Evolutionary conservation across 1,140 invertebrate genomes (phyloP).

Genomic region (Chrysoperla carnea): DNA sequence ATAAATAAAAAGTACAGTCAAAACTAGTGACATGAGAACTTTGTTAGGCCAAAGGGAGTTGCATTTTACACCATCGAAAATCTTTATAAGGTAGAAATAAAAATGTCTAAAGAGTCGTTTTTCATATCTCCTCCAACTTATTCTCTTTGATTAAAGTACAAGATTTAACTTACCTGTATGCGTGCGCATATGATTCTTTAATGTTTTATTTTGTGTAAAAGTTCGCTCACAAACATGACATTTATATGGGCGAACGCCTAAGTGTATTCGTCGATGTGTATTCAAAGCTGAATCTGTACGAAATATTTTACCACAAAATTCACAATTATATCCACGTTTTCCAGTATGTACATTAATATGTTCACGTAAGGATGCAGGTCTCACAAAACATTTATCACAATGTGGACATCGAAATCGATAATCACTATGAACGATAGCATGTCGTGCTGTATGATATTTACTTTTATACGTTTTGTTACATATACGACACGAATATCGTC

Average conservation of each 20-base stretch:
- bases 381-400: background rate
- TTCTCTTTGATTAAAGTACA: too few species aligned
- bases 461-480: background rate
- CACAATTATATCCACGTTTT: background rate
- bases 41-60: too few species aligned
- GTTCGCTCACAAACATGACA: constrained; percentile 61
- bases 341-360: background rate
- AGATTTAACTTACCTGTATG: constrained; percentile 28
- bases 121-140: too few species aligned
- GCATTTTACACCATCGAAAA: too few species aligned
- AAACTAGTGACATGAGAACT: too few species aligned
- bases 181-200: constrained; percentile 27
- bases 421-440: background rate
- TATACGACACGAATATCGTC: background rate
- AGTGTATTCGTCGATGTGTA: constrained; percentile 8
- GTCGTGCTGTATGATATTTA: background rate
- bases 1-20: too few species aligned
- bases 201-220: constrained; percentile 36
- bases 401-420: background rate
- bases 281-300: background rate
- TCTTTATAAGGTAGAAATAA: too few species aligned
- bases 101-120: too few species aligned
- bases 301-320: constrained; percentile 1
- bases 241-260: constrained; percentile 31
- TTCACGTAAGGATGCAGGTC: background rate